These are phyloP conservation scores for Salvelinus sp. DNA, from an alignment of 2,113 vertebrate genomes.

Conservation along the genomic window DNA sequence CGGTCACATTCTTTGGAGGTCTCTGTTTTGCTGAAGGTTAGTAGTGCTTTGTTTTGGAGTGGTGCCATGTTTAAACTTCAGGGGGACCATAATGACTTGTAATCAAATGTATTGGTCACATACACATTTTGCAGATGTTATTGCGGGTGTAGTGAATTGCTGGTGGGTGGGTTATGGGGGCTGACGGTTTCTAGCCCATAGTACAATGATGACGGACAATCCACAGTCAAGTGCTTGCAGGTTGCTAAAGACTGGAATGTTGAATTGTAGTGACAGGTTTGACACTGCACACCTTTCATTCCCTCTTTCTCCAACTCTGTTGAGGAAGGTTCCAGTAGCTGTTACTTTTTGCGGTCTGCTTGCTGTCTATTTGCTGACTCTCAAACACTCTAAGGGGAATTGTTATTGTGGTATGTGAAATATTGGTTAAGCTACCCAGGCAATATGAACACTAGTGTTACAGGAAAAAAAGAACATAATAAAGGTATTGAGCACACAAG, in stretches of 20 bases:
- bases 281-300: neutral
- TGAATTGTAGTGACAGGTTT: neutral
- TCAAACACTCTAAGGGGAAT: neutral
- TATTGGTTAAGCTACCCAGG: neutral
- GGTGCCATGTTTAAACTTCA: slow-evolving; percentile 57
- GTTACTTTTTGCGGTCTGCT: neutral
- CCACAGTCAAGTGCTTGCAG: neutral
- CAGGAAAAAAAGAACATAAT: neutral
- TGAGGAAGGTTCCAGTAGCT: neutral
- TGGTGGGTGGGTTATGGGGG: slow-evolving; percentile 53
- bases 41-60: slow-evolving; percentile 51
- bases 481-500: neutral
- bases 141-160: slow-evolving; percentile 22
- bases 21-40: slow-evolving; percentile 71
- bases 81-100: slow-evolving; percentile 39
- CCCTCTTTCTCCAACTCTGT: neutral
- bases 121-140: too few species aligned
- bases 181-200: slow-evolving; percentile 53
- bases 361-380: neutral
- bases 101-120: neutral
- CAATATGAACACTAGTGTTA: neutral
- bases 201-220: slow-evolving; percentile 37
- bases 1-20: slow-evolving; percentile 71
- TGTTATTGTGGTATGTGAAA: neutral
- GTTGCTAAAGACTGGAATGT: neutral